phyloP scores from a whole-genome alignment of 2,888 invertebrate genomes.

The Cremastobaeus sp. region DNA sequence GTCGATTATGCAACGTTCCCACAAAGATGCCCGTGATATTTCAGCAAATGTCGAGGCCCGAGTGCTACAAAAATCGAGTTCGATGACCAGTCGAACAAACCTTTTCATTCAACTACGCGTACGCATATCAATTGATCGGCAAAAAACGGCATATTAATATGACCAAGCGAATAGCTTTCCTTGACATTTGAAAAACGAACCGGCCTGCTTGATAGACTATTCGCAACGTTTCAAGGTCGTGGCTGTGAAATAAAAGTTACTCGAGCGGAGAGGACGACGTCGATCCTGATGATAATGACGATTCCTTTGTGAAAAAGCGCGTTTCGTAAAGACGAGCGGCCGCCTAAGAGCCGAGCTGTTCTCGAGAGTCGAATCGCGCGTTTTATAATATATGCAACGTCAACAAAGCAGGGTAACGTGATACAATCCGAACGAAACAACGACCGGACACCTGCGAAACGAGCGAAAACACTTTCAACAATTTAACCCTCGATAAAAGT shows the following conservation, averaged over 20 bases:
- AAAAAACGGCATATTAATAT: constrained; percentile 41
- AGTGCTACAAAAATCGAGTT: too few relatives aligned
- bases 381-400: constrained; percentile 54
- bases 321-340: constrained; percentile 12
- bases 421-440: constrained; percentile 15
- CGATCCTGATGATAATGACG: constrained; percentile 29
- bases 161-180: constrained; percentile 50
- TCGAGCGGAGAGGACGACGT: constrained; percentile 22
- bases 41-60: too few relatives aligned
- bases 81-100: constrained; percentile 18
- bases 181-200: constrained; percentile 39
- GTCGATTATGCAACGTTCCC: too few relatives aligned
- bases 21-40: too few relatives aligned
- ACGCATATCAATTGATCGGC: constrained; percentile 1
- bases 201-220: constrained; percentile 23
- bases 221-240: constrained; percentile 48
- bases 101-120: constrained; percentile 7
- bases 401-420: constrained; percentile 46
- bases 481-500: too few relatives aligned
- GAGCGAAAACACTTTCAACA: too few relatives aligned
- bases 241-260: constrained; percentile 28
- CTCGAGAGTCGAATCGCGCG: constrained; percentile 6
- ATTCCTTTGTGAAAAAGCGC: constrained; percentile 26
- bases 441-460: constrained; percentile 27
- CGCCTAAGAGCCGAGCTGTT: constrained; percentile 2